phyloP scores from a whole-genome alignment of 2,113 vertebrate species.

The Microtus ochrogaster region DNA sequence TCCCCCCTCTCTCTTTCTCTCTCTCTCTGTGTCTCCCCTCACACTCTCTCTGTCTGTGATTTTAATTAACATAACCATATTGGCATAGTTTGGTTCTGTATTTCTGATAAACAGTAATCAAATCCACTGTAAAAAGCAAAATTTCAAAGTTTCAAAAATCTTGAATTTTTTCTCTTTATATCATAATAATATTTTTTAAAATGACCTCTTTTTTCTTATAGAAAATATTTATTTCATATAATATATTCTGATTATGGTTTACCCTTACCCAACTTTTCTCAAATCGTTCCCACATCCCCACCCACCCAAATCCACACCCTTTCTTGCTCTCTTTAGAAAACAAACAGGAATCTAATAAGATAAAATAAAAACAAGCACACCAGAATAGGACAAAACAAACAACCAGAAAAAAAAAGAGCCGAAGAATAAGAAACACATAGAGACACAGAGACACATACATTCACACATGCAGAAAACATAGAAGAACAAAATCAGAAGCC shows the following conservation, averaged over 20 bases:
- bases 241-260: not conserved
- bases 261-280: not conserved
- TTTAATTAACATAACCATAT: not conserved
- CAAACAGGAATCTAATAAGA: not conserved
- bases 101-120: not conserved
- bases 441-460: not conserved
- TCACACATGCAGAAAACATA: not conserved
- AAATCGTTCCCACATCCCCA: not conserved
- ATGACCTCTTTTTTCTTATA: not conserved
- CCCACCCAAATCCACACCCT: not conserved
- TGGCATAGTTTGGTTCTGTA: not conserved
- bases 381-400: not conserved
- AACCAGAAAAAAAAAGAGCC: not conserved
- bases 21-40: not conserved
- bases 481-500: not conserved
- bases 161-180: not conserved
- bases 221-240: not conserved
- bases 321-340: not conserved
- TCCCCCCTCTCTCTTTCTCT: too few species aligned
- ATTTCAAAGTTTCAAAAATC: not conserved
- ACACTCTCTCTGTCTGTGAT: not conserved
- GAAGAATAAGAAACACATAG: not conserved
- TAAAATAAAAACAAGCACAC: not conserved
- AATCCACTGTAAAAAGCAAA: slow-evolving; percentile 18
- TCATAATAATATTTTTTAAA: not conserved